phyloP scores from a whole-genome alignment of 53 echinoderm and acorn worm species.

The Stichopus horrens region DNA sequence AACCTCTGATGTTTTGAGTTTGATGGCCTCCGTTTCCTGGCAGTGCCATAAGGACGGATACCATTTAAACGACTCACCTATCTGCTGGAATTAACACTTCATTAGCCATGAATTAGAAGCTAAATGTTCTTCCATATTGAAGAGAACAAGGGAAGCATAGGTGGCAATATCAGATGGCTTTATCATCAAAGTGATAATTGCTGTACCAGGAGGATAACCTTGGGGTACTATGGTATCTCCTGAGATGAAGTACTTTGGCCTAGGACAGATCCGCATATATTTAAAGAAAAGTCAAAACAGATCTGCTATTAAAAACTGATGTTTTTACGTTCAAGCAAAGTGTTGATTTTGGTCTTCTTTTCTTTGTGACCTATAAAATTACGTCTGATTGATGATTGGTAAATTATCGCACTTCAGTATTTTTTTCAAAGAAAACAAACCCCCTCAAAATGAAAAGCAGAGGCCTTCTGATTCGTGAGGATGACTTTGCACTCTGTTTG shows the following conservation, averaged over 20 bases:
- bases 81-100: constrained; percentile 25
- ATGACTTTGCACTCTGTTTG: too few relatives aligned
- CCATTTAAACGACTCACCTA: constrained; percentile 30
- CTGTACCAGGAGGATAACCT: constrained; percentile 22
- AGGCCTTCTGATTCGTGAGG: too few relatives aligned
- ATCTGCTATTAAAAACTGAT: not conserved
- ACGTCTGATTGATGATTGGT: not conserved
- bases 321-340: not conserved
- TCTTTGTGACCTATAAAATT: not conserved
- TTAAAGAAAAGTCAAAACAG: not conserved
- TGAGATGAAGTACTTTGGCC: constrained; percentile 32
- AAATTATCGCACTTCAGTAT: not conserved
- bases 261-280: not conserved
- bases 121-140: constrained; percentile 27
- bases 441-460: too few relatives aligned
- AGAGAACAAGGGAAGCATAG: not conserved
- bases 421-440: too few relatives aligned
- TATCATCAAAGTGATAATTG: not conserved
- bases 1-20: not conserved
- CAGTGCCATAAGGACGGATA: constrained; percentile 11
- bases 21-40: constrained; percentile 20
- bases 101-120: constrained; percentile 32
- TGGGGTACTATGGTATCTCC: not conserved
- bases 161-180: constrained; percentile 12
- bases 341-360: not conserved